These are phyloP conservation scores for Odontocerum albicorne DNA, from an alignment of 2,888 invertebrate species.

Conservation along the genomic window DNA sequence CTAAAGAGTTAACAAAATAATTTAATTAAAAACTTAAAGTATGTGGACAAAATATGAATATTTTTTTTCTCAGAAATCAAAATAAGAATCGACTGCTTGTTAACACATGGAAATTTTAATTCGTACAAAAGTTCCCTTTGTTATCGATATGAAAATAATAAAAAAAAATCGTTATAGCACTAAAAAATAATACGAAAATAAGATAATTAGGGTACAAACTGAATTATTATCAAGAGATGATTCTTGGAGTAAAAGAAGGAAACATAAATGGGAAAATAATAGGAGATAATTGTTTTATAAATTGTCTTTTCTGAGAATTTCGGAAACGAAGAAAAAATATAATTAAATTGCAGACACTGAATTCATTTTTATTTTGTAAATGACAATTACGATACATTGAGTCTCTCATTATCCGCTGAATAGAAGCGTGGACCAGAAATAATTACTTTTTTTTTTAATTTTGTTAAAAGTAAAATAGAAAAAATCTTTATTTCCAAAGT, in stretches of 20 bases:
- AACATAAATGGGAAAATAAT: neutral
- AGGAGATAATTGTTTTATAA: neutral
- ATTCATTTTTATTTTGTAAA: neutral
- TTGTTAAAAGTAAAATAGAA: too few species aligned
- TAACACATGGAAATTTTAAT: neutral
- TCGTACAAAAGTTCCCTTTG: too few species aligned
- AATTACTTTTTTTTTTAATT: neutral
- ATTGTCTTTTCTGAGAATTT: too few species aligned
- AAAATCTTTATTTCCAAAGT: too few species aligned
- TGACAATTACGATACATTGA: neutral
- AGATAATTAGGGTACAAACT: neutral
- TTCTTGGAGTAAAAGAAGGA: neutral
- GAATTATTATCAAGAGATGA: neutral
- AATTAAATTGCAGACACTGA: neutral
- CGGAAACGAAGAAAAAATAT: neutral
- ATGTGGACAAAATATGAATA: too few species aligned
- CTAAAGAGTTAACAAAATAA: too few species aligned
- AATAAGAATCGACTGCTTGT: too few species aligned
- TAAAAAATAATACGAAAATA: too few species aligned
- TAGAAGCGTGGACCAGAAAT: neutral
- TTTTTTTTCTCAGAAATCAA: too few species aligned
- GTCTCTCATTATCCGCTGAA: neutral
- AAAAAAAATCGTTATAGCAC: too few species aligned
- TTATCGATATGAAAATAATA: too few species aligned
- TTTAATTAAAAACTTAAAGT: too few species aligned